Evolutionary conservation across 1,140 invertebrate species (phyloP).

Genomic region (Achroia grisella): DNA sequence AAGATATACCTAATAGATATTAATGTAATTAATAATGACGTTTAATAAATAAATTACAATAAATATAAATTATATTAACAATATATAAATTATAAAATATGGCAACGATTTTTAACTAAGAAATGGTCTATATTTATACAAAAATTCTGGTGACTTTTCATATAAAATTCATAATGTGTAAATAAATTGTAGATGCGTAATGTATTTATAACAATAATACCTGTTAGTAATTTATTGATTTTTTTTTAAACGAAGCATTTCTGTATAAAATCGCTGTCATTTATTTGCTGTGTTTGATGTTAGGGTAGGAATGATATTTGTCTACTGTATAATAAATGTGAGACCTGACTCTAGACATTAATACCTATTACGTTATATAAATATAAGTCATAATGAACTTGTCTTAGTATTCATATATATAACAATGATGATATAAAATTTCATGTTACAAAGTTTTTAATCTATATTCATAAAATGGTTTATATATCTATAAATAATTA

Average conservation of each 20-base stretch:
- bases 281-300: conserved; percentile 61
- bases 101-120: not conserved
- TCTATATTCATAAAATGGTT: not conserved
- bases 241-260: conserved; percentile 24
- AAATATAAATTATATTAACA: not conserved
- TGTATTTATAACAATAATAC: conserved; percentile 8
- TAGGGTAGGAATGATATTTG: conserved; percentile 16
- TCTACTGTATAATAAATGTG: conserved; percentile 14
- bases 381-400: conserved; percentile 6
- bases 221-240: conserved; percentile 17
- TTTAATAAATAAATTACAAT: not conserved
- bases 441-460: not conserved
- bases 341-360: conserved; percentile 29
- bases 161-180: conserved; percentile 14
- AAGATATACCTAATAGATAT: not conserved
- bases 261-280: conserved; percentile 38
- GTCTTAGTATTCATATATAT: not conserved
- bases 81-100: not conserved
- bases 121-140: conserved; percentile 37
- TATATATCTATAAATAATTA: conserved; percentile 2
- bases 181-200: conserved; percentile 27
- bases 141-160: conserved; percentile 17
- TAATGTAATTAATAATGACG: not conserved
- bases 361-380: conserved; percentile 6
- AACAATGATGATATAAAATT: not conserved